Conservation (phyloP, 1,140 invertebrate species). For the Cydia fagiglandana region DNA sequence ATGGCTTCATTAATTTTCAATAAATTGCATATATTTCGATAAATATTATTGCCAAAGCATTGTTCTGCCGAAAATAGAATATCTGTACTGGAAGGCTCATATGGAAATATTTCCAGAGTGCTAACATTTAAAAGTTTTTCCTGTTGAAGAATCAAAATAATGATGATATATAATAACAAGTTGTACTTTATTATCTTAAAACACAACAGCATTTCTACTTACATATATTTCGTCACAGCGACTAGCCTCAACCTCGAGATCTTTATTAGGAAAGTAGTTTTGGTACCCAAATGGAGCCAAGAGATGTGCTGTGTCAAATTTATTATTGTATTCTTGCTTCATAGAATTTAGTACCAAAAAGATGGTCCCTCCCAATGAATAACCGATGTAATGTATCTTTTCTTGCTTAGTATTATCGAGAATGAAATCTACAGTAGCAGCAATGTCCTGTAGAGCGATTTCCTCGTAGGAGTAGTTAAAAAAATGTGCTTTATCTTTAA, state of each 20-base stretch:
- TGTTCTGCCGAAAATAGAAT: background rate
- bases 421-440: constrained; percentile 19
- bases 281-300: constrained; percentile 15
- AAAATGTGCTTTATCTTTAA: background rate
- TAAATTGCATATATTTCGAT: background rate
- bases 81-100: background rate
- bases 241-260: background rate
- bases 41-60: background rate
- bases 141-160: background rate
- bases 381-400: constrained; percentile 70
- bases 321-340: constrained; percentile 75
- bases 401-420: constrained; percentile 56
- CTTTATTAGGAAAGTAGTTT: background rate
- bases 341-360: constrained; percentile 77
- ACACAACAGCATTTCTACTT: background rate
- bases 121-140: background rate
- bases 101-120: constrained; percentile 3
- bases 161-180: background rate
- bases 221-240: constrained; percentile 6
- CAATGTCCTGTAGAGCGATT: background rate
- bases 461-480: constrained; percentile 20
- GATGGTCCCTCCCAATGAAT: constrained; percentile 65
- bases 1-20: constrained; percentile 9
- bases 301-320: constrained; percentile 23
- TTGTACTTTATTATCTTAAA: background rate